These are phyloP conservation scores for Orchesella flavescens DNA, from an alignment of 2,888 invertebrate species.

Conservation along the genomic window DNA sequence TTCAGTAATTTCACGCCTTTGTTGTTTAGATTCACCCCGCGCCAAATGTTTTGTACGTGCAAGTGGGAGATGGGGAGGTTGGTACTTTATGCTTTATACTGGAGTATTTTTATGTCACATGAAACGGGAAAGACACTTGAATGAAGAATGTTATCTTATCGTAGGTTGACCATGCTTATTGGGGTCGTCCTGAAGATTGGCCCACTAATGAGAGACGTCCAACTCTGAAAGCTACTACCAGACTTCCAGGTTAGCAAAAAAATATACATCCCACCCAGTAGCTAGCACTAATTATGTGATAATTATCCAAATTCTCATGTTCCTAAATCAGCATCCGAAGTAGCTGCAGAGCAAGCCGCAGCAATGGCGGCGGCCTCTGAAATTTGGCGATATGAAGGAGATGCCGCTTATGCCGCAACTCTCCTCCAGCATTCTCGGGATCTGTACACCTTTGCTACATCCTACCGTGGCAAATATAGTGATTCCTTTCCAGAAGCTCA, in stretches of 20 bases:
- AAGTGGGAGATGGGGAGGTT: conserved; percentile 73
- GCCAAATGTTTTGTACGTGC: conserved; percentile 73
- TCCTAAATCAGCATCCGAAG: conserved; percentile 75
- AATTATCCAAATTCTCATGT: too few species aligned
- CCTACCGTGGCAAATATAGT: conserved; percentile 76
- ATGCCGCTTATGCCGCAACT: conserved; percentile 74
- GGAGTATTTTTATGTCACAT: too few species aligned
- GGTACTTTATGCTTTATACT: too few species aligned
- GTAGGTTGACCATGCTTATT: conserved; percentile 75
- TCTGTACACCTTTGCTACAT: conserved; percentile 77
- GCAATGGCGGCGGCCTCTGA: conserved; percentile 78
- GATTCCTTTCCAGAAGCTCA: conserved; percentile 77
- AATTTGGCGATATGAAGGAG: conserved; percentile 74
- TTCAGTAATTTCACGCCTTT: too few species aligned
- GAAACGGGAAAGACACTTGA: too few species aligned
- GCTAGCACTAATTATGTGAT: too few species aligned
- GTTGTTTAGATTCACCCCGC: conserved; percentile 59
- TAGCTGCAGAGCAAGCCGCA: conserved; percentile 79
- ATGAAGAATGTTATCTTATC: too few species aligned
- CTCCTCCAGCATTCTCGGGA: conserved; percentile 76
- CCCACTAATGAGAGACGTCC: conserved; percentile 49
- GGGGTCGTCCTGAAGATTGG: conserved; percentile 79
- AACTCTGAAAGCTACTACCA: conserved; percentile 51
- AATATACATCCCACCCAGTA: too few species aligned
- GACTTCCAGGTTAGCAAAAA: conserved; percentile 22